Evolutionary conservation across 2,113 vertebrate genomes (phyloP), one percentile per base, ranked within the genome.

Genomic region (Ammodytes marinus): DNA sequence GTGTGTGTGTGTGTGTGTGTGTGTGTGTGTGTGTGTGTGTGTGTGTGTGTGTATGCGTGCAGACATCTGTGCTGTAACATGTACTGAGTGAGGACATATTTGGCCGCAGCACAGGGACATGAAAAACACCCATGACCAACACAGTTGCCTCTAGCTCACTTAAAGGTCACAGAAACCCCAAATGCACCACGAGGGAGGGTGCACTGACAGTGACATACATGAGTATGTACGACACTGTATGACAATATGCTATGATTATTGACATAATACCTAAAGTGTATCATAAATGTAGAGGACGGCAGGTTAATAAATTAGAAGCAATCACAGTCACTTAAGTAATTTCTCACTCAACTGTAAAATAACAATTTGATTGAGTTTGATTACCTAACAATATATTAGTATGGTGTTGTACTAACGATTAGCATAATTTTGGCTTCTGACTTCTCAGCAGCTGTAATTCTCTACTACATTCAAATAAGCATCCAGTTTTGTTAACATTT

Each of bases 131-230:
- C 63, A 53, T 43, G 71, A 82, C 64, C 50, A 47, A 12, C 57
- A 63, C 19, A 52, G 37, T 17, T 55, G 15, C 60, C 52, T 52
- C 49, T 14, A 60, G 4, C 39, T 15, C 40, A 69, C 14, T 84
- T 45, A 87, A 87, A 90, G 81, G 84, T 89, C 77, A 90, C 37
- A 79, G 66, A 37, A 37, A 54, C 42, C 86, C 77, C 74, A 50
- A 83, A 78, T 69, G 73, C 52, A 19, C 17, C 15, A 27, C 11
- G 63, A 17, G 8, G 64, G 59, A 63, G 78, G 70, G 67, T 39
- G 9, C 58, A 64, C 39, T 45, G 27, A 66, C 54, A 40, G 35
- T 15, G 19, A 40, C 57, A 60, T 45, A 57, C 49, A 80, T 35
- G 3, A 76, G 0, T 19, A 37, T 27, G 35, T 27, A 13, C 27